A percentile compares a stretch with the other conserved stretches of the same genome.
These are phyloP conservation scores for Cossypha dichroa DNA, from an alignment of 2,797 vertebrate species.

Conservation along the genomic window DNA sequence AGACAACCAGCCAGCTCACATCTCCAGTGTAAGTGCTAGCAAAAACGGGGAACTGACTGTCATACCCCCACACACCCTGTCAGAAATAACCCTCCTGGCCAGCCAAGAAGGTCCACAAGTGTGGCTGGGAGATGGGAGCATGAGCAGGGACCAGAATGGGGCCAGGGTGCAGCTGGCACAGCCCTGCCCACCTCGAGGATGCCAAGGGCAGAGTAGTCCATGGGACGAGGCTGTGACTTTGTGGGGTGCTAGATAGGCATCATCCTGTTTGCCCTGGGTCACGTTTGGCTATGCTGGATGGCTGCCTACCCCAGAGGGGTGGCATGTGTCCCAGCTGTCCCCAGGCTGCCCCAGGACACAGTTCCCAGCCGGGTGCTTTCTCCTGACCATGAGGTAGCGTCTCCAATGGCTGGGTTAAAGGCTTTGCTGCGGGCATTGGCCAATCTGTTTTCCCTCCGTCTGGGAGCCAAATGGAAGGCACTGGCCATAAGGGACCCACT, in stretches of 20 bases:
- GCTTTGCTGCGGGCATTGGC: not conserved
- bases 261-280: not conserved
- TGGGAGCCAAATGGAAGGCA: not conserved
- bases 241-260: not conserved
- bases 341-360: not conserved
- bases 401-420: conserved; percentile 52
- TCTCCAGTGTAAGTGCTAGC: not conserved
- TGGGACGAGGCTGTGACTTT: not conserved
- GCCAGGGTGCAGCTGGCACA: not conserved
- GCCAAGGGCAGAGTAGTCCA: not conserved
- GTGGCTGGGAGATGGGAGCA: not conserved
- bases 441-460: conserved; percentile 14
- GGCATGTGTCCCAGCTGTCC: not conserved
- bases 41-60: not conserved
- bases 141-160: not conserved
- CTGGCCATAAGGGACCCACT: not conserved
- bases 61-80: rapidly evolving
- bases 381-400: conserved; percentile 35
- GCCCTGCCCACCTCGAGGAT: not conserved
- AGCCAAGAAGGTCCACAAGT: not conserved
- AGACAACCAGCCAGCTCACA: not conserved
- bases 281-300: not conserved
- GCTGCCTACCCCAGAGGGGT: not conserved
- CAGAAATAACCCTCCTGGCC: not conserved
- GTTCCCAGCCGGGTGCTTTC: not conserved